Evolutionary conservation across 37 sponge, comb jelly and placozoan genomes (phyloP), one percentile per base, ranked within the genome.

Genomic region (Halichondria panicea): DNA sequence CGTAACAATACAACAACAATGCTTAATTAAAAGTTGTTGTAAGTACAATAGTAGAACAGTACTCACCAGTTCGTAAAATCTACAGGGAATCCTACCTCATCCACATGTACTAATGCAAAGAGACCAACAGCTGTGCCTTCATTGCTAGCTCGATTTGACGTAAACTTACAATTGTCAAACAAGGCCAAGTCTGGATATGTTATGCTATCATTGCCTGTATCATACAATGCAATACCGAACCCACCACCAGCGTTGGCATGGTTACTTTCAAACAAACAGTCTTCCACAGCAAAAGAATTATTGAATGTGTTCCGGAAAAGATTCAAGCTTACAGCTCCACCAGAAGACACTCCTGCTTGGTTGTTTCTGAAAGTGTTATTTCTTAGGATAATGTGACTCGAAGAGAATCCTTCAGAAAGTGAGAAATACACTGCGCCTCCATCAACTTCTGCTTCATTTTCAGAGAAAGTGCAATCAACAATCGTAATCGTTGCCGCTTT

Each of bases 61-160:
- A 62, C 88, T 48, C 22, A 92, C 88, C 88, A 87, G 43, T 83
- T 59, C 11, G 56, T 37, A 66, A 87, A 87, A 7, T 1, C 18
- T 13, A 87, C 88, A 38, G 84, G 88, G 71, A 87, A 87, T 0
- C 92, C 92, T 55, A 83, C 61, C 61, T 87, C 72, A 25, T 92
- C 88, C 22, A 92, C 92, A 62, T 76, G 84, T 19, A 92, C 79
- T 25, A 87, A 64, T 27, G 92, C 87, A 42, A 87, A 87, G 33
- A 92, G 59, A 6, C 92, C 88, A 56, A 92, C 88, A 32, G 88
- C 88, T 24, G 88, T 87, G 0, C 92, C 88, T 32, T 92, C 92
- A 56, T 84, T 78, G 37, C 30, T 11, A 0, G 91, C 91, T 4
- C 24, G 62, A 58, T 91, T 91, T 2, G 37, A 22, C 0, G 34